Base-by-base conservation (phyloP, 2,797 vertebrate genomes). In the Crenuchus spilurus region DNA sequence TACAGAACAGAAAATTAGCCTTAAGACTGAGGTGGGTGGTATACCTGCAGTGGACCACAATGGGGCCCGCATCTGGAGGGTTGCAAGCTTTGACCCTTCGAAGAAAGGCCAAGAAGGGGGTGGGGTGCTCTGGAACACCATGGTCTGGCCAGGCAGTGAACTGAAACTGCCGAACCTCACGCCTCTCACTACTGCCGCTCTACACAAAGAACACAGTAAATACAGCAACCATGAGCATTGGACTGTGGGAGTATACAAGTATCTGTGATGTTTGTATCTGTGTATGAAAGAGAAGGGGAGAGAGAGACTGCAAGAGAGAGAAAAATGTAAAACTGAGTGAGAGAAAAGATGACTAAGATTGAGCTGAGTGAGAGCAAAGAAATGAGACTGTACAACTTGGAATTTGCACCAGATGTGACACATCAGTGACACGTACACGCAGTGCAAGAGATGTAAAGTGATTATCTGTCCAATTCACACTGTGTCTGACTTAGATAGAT, bases 91-190 rank as follows among this genome's bases (percentile, higher is more conserved):
- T 99, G 70, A 99, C 94, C 84, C 97, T 89, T 65, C 97, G 88
- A 49, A 99, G 90, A 87, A 99, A 99, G 84, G 98, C 97, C 81
- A 99, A 87, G 86, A 99, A 99, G 0, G 96, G 97, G 20, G 97
- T 99, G 28, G 97, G 97, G 74, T 99, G 97, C 69, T 99, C 97
- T 16, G 97, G 97, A 2, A 98, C 96, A 0, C 97, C 97, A 0
- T 99, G 97, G 82, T 99, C 97, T 6, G 97, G 97, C 97, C 97
- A 99, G 65, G 96, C 97, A 1, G 97, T 99, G 87, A 99, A 99
- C 90, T 99, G 97, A 87, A 99, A 98, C 82, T 99, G 97, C 69
- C 98, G 94, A 39, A 99, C 95, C 88, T 99, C 98, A 22, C 96
- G 93, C 84, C 99, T 99, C 89, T 99, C 98, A 70, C 94, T 97